Evolutionary conservation across 2,797 vertebrate genomes (phyloP), one percentile per base, ranked within the genome.

Genomic region (Myotis daubentonii): DNA sequence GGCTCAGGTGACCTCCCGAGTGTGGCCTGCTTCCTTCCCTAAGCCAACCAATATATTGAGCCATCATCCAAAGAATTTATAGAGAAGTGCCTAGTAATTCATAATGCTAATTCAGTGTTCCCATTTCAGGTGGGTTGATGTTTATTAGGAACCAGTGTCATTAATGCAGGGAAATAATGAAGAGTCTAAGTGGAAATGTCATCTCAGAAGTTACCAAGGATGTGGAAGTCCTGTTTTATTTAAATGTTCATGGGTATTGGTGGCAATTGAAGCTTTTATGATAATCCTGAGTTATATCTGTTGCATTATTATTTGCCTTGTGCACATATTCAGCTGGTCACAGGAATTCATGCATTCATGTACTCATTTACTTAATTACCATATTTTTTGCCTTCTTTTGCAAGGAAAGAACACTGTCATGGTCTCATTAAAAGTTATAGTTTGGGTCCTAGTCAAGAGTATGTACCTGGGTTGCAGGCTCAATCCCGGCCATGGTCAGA

Each of bases 81-180:
- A 79, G 33, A 88, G 83, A 80, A 88, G 3, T 81, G 12, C 12
- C 23, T 51, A 92, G 19, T 66, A 87, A 83, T 96, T 93, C 41
- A 25, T 70, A 66, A 94, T 22, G 12, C 84, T 87, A 70, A 93
- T 85, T 92, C 62, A 49, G 1, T 71, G 0, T 72, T 60, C 12
- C 6, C 33, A 13, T 57, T 85, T 51, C 68, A 87, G n/a, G 33
- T 85, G 19, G 13, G 57, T 82, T 65, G 13, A 62, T 41, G 5
- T 75, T 83, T 92, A 55, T 80, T 78, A 81, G 28, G 23, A 51
- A 23, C 3, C 19, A 60, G n/a, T 6, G 28, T 87, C 41, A 66
- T 75, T 90, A 53, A 76, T 41, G 1, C 11, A 71, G 28, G 65
- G 49, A 87, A 92, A 74, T 70, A 85, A 93, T n/a, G n/a, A 96